Base-by-base conservation (phyloP, 2,113 vertebrate genomes). In the Oryzias javanicus region DNA sequence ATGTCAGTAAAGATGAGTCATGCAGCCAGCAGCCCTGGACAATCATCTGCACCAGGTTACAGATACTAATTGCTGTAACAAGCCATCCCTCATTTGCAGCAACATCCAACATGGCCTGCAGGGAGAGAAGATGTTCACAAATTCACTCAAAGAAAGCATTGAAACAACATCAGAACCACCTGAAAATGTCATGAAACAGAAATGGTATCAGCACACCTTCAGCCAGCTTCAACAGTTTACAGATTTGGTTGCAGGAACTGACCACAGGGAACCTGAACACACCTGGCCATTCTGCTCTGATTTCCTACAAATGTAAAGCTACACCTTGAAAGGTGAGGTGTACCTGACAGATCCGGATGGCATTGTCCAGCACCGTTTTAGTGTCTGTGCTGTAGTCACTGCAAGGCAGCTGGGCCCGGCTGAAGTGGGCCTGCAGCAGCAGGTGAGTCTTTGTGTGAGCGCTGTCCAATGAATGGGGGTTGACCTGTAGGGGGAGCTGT, bases 361-460 rank as follows among this genome's bases (percentile, higher is more conserved):
- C 91, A 70, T 98, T 97, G 89, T 99, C 97, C 88, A 99, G 87
- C 41, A 98, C 97, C 0, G 96, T 98, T 88, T 98, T 98, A 67
- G 97, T 98, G 46, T 99, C 97, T 0, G 97, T 98, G 70, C 75
- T 90, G 69, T 98, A 99, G 85, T 99, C 97, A 3, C 93, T 95
- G 84, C 96, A 98, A 0, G 96, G 97, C 60, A 99, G 89, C 81
- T 87, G 81, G 54, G 94, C 89, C 20, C 66, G 94, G 83, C 95
- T 94, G 89, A 98, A 97, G 89, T 98, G 93, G 13, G 97, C 96
- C 90, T 98, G 97, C 13, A 99, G 90, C 48, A 99, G 91, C 64
- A 99, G 92, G 79, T 98, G 94, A 1, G 96, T 90, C 89, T 98
- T 99, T 61, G 96, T 98, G 88, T 99, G 97, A n/a, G 96, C 91